Evolutionary conservation across 2,113 vertebrate genomes (phyloP), one percentile per base, ranked within the genome.

Genomic region (Tachysurus vachellii): DNA sequence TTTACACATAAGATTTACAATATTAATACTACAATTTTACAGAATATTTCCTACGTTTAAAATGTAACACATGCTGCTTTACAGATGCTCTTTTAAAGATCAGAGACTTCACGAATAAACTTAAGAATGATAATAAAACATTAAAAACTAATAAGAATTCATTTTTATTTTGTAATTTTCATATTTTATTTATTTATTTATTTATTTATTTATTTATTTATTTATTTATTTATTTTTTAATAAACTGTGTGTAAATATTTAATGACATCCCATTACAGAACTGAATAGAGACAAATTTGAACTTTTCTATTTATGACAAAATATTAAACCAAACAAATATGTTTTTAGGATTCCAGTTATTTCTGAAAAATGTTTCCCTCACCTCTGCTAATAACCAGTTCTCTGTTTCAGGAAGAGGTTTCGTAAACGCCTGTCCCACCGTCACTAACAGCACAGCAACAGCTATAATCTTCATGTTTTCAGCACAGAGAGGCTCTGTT

Each of bases 381-480:
- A 90, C 89, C 85, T 90, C 73, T 9, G 76, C 87, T 54, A 84
- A 31, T 6, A 77, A 61, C 75, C 53, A 36, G 0, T 42, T 28
- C 4, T 77, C 59, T 5, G 16, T 61, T 0, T 5, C 16, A 21
- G 75, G 61, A 53, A 88, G 28, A 31, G 89, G 89, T 75, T 86
- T 90, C 16, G 81, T 59, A 13, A 81, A 84, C 73, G 66, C 10
- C 17, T 90, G 59, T 10, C 68, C 76, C 47, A 88, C 62, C 0
- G 44, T 68, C 53, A 77, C 14, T 42, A 88, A 57, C 10, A 90
- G 77, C 36, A 90, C 26, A 26, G 64, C 81, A 17, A 88, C 47
- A 9, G 59, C 85, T 54, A 82, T 82, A 70, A 86, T 71, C 42
- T 86, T 66, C 89, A 90, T 90, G 85, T 44, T 88, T 80, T 26